A percentile compares a stretch with the other conserved stretches of the same genome.
These are phyloP conservation scores for Desmodus rotundus DNA, from an alignment of 2,113 vertebrate species.

Conservation along the genomic window DNA sequence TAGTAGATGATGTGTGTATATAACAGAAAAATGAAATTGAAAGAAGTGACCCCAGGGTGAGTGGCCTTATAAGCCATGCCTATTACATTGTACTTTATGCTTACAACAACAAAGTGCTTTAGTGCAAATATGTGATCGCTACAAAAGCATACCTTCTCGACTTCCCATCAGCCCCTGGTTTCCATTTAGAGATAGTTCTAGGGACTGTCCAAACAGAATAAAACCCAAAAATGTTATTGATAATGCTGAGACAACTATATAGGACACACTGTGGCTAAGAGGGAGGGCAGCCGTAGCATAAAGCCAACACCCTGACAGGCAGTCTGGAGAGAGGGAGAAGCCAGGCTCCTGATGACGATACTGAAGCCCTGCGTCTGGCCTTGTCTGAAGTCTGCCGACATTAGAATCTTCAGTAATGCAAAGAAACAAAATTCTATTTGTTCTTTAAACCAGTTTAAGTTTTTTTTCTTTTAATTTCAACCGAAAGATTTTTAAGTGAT, in stretches of 20 bases:
- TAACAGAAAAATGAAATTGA: neutral
- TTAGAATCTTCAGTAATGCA: neutral
- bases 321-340: neutral
- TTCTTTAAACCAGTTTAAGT: neutral
- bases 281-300: neutral
- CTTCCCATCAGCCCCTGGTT: neutral
- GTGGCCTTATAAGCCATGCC: neutral
- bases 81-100: neutral
- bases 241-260: neutral
- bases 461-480: constrained; percentile 7
- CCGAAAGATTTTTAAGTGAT: neutral
- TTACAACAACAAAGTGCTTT: neutral
- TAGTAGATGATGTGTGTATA: neutral
- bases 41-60: neutral
- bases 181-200: neutral
- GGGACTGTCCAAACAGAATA: neutral
- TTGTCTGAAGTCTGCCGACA: neutral
- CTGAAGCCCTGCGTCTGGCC: neutral
- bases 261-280: neutral
- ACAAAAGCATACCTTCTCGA: neutral
- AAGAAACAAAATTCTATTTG: neutral
- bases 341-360: neutral
- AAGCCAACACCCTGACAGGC: neutral
- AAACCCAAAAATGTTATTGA: neutral
- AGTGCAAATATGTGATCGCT: neutral